Evolutionary conservation across 1,140 invertebrate species (phyloP).

Genomic region (Lucilia cuprina): DNA sequence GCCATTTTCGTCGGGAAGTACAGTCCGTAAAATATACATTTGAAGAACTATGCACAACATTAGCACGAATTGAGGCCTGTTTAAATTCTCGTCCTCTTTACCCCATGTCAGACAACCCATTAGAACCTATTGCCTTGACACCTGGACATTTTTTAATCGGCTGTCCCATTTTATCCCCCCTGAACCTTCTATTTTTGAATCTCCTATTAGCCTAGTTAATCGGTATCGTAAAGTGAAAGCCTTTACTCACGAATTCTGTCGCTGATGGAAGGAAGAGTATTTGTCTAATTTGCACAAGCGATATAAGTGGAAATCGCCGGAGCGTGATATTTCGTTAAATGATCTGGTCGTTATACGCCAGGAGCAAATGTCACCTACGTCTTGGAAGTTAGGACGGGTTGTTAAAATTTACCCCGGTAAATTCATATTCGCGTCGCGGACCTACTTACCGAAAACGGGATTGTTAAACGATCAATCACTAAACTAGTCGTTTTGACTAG

Average conservation of each 20-base stretch:
- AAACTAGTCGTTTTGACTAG: too few relatives aligned
- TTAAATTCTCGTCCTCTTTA: not conserved
- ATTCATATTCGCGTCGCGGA: too few relatives aligned
- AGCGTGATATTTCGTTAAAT: not conserved
- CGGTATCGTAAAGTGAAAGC: too few relatives aligned
- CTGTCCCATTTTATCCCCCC: not conserved
- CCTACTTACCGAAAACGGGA: too few relatives aligned
- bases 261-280: too few relatives aligned
- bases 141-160: not conserved
- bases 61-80: not conserved
- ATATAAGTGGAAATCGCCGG: not conserved
- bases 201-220: too few relatives aligned
- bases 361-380: not conserved
- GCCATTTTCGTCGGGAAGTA: not conserved
- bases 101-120: not conserved
- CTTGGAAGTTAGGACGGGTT: not conserved
- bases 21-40: not conserved
- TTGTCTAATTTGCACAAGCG: too few relatives aligned
- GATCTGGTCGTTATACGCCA: not conserved
- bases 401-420: not conserved
- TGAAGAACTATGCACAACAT: not conserved
- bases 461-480: too few relatives aligned
- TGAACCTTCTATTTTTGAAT: too few relatives aligned
- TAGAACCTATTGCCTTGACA: not conserved
- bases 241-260: too few relatives aligned